Evolutionary conservation across 2,113 vertebrate species (phyloP).

Genomic region (Actinemys pallida): DNA sequence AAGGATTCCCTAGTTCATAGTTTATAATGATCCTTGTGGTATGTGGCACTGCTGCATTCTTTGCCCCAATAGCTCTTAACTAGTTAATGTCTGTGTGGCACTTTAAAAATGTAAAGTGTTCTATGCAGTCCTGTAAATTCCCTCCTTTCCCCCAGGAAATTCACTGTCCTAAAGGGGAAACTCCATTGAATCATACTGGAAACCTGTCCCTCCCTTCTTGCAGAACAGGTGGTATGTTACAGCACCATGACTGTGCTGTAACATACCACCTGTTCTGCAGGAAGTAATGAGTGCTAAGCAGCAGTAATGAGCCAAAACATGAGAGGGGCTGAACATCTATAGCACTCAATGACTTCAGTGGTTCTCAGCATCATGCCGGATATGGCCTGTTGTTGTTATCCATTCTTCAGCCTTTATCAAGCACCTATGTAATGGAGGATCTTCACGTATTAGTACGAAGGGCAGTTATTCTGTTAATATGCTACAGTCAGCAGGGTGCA

Average conservation of each 20-base stretch:
- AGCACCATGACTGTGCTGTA: too few relatives aligned
- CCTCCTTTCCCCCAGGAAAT: not conserved
- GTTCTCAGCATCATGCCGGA: not conserved
- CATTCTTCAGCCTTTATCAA: not conserved
- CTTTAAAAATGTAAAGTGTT: not conserved
- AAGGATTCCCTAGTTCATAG: not conserved
- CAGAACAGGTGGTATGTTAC: too few relatives aligned
- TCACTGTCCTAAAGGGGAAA: not conserved
- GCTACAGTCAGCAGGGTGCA: not conserved
- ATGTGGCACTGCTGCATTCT: not conserved
- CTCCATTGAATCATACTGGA: too few relatives aligned
- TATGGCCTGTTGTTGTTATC: not conserved
- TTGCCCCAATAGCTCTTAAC: not conserved
- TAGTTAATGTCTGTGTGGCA: not conserved
- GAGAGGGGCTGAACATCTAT: not conserved
- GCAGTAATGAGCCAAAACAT: not conserved
- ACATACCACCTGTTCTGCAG: too few relatives aligned
- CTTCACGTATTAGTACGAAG: not conserved
- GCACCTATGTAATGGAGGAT: not conserved
- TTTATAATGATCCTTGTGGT: not conserved
- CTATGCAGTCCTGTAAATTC: not conserved
- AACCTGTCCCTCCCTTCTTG: too few relatives aligned
- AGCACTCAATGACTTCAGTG: not conserved
- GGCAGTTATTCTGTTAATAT: not conserved
- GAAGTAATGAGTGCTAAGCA: not conserved